phyloP scores from a whole-genome alignment of 2,797 vertebrate genomes.

The Hippoglossus hippoglossus region DNA sequence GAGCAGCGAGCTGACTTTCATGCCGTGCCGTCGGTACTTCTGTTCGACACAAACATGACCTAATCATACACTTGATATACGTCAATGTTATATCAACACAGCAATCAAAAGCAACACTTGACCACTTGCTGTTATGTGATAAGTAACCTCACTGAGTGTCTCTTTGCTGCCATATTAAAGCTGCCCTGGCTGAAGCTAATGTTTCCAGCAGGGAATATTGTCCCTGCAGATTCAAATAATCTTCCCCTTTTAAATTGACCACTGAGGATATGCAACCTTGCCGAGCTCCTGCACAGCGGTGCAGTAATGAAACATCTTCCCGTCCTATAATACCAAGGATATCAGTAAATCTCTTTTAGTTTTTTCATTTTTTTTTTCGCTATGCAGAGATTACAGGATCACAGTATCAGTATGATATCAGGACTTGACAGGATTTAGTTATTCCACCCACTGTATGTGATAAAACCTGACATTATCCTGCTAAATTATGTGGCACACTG shows the following conservation, averaged over 20 bases:
- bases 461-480: constrained; percentile 40
- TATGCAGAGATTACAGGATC: constrained; percentile 42
- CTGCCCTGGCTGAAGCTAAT: constrained; percentile 36
- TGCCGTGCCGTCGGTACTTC: constrained; percentile 15
- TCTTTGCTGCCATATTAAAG: constrained; percentile 4
- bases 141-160: constrained; percentile 32
- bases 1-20: constrained; percentile 36
- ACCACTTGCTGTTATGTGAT: constrained; percentile 29
- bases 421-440: constrained; percentile 53
- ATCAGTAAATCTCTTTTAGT: constrained; percentile 14
- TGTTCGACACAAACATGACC: constrained; percentile 8
- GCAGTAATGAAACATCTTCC: constrained; percentile 56
- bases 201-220: constrained; percentile 49
- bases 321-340: constrained; percentile 27
- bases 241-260: constrained; percentile 49
- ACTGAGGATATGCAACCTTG: constrained; percentile 48
- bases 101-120: constrained; percentile 5
- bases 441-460: constrained; percentile 54
- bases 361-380: constrained; percentile 36
- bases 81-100: constrained; percentile 9
- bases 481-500: constrained; percentile 35
- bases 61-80: constrained; percentile 1
- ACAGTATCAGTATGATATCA: constrained; percentile 45
- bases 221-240: constrained; percentile 54
- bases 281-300: constrained; percentile 24